phyloP scores from a whole-genome alignment of 2,797 vertebrate species.

The Eupleurogrammus muticus region DNA sequence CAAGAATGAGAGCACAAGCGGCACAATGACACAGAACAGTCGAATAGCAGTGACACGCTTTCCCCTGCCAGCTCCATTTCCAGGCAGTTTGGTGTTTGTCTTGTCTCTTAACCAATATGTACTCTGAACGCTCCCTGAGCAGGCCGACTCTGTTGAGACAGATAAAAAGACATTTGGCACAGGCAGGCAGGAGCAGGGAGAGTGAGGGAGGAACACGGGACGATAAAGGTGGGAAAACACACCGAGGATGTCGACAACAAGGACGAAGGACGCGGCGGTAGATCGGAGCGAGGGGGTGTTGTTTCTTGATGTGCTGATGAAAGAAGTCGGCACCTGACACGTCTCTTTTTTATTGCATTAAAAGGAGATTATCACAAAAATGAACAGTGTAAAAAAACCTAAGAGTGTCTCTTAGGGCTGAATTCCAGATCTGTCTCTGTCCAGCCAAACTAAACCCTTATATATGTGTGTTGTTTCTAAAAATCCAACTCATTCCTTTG shows the following conservation, averaged over 20 bases:
- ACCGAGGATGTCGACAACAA: conserved; percentile 27
- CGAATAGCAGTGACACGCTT: conserved; percentile 23
- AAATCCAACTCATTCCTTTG: too few species aligned
- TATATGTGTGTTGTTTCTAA: too few species aligned
- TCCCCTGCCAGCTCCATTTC: conserved; percentile 51
- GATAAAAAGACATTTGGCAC: conserved; percentile 69
- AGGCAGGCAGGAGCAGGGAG: conserved; percentile 30
- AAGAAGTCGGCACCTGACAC: too few species aligned
- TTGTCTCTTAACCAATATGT: conserved; percentile 69
- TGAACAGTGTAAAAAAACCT: too few species aligned
- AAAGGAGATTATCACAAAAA: too few species aligned
- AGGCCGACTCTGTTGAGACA: conserved; percentile 63
- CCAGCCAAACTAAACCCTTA: too few species aligned
- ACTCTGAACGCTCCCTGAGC: conserved; percentile 49
- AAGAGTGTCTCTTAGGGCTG: too few species aligned
- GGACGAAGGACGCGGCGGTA: conserved; percentile 8
- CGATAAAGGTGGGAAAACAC: conserved; percentile 15
- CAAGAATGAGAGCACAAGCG: conserved; percentile 8
- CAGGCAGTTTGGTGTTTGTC: conserved; percentile 58
- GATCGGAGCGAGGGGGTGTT: conserved; percentile 16
- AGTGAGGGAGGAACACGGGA: conserved; percentile 29
- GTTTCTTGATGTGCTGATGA: too few species aligned
- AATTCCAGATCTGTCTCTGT: too few species aligned
- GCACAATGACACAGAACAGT: conserved; percentile 15
- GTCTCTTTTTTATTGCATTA: too few species aligned